Evolutionary conservation across 2,113 vertebrate species (phyloP), one percentile per base, ranked within the genome.

Genomic region (Microcebus lehilahytsara): DNA sequence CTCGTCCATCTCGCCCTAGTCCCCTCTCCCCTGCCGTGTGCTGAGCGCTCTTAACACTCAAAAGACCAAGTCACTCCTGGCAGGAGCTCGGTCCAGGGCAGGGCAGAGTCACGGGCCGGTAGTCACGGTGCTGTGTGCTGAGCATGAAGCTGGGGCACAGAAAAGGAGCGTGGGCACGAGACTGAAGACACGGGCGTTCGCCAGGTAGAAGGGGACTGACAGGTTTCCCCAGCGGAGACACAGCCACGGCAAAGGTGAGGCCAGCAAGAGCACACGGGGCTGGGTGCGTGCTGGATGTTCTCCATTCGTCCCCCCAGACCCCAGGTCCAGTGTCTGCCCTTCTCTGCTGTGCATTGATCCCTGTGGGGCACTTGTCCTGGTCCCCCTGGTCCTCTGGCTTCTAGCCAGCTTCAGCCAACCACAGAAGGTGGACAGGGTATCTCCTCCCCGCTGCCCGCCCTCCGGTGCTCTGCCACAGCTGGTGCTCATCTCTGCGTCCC

Each of bases 351-450:
- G 37, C 42, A 25, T 6, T 46, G 9, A 11, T 9, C 53, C 11
- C 49, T 27, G 25, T 13, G 46, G 37, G 27, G 49, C 86, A 9
- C 32, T 62, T 9, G 22, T 75, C 72, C 42, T 8, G 2, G 30
- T 13, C 2, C 42, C 42, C 27, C n/a, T 0, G 23, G 32, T 16
- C 49, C 56, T 85, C 56, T 75, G 74, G 66, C 23, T 81, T 86
- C 27, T 40, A 25, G 37, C 1, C 6, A 16, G n/a, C 46, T 40
- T 56, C 17, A 40, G 25, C 20, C 37, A 67, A 19, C 9, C 12
- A 25, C 9, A 67, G 42, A 51, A 74, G 46, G 30, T 3, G 49
- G 19, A 7, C 0, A 5, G 40, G 1, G 17, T 16, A 0, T 34
- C 37, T 58, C 69, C 1, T 34, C 49, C 66, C 23, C 0, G n/a